phyloP scores from a whole-genome alignment of 2,797 vertebrate genomes.

The Leptodactylus fallax region DNA sequence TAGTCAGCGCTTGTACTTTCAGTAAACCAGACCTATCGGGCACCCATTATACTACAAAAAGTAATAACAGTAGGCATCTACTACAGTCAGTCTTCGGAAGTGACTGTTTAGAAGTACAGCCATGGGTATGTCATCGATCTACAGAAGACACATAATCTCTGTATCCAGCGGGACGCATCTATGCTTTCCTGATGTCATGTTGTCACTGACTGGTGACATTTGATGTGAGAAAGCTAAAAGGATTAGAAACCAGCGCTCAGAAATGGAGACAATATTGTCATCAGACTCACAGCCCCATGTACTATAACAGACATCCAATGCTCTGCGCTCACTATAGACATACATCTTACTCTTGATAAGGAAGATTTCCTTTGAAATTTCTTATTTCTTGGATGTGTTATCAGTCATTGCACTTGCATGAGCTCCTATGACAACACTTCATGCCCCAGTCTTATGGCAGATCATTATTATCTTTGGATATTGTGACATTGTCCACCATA shows the following conservation, averaged over 20 bases:
- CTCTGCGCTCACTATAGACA: background rate
- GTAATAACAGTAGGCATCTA: background rate
- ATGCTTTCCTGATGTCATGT: slow-evolving; percentile 2
- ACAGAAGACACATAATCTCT: slow-evolving; percentile 14
- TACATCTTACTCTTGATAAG: background rate
- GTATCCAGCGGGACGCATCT: slow-evolving; percentile 27
- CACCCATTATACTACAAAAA: background rate
- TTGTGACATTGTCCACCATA: too few species aligned
- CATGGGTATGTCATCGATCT: slow-evolving; percentile 17
- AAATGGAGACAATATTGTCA: background rate
- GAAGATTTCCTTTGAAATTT: background rate
- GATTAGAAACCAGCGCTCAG: slow-evolving; percentile 23
- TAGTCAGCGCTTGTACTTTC: too few species aligned
- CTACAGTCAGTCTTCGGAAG: slow-evolving; percentile 10
- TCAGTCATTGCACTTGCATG: too few species aligned
- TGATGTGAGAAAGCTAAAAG: slow-evolving; percentile 12
- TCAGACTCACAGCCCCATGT: background rate
- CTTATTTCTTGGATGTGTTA: too few species aligned
- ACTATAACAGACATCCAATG: background rate
- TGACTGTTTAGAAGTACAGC: background rate
- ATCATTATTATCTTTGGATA: too few species aligned
- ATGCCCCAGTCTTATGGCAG: too few species aligned
- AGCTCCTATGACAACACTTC: too few species aligned
- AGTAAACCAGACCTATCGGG: background rate
- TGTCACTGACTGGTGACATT: slow-evolving; percentile 45